A percentile compares a stretch with the other conserved stretches of the same genome.
phyloP scores from a whole-genome alignment of 2,113 vertebrate species.

The Colinus virginianus region DNA sequence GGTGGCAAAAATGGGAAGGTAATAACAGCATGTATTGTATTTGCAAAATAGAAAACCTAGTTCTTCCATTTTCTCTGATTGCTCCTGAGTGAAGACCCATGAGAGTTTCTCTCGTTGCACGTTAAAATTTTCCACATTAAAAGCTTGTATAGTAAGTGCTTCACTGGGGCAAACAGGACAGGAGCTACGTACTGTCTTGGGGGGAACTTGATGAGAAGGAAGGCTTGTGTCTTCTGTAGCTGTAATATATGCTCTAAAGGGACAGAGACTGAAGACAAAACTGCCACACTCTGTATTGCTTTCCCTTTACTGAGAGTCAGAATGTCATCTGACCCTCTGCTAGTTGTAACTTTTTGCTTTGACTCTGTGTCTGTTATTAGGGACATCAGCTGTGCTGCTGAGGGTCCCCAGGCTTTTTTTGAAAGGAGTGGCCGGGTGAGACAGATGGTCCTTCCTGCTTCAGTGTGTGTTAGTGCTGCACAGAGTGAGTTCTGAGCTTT shows the following conservation, averaged over 20 bases:
- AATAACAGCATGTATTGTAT: background rate
- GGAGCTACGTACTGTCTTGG: background rate
- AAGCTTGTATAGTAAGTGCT: background rate
- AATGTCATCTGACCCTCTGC: background rate
- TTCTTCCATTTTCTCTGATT: background rate
- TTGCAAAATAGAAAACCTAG: background rate
- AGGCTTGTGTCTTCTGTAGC: background rate
- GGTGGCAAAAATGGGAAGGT: background rate
- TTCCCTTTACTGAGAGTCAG: background rate
- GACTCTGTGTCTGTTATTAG: background rate
- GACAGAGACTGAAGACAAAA: background rate
- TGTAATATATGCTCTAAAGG: background rate
- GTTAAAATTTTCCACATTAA: background rate
- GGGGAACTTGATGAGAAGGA: background rate
- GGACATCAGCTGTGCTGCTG: fast-evolving
- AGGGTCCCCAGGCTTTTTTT: background rate
- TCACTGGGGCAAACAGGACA: background rate
- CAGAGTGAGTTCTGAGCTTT: background rate
- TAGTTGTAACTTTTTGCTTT: background rate
- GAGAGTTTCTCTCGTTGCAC: background rate
- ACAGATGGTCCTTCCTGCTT: background rate
- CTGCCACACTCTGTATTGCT: background rate
- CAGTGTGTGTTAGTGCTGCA: background rate
- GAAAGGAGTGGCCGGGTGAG: background rate
- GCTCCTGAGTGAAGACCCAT: background rate